Base-by-base conservation (phyloP, 2,797 vertebrate species). In the Alfaro cultratus region DNA sequence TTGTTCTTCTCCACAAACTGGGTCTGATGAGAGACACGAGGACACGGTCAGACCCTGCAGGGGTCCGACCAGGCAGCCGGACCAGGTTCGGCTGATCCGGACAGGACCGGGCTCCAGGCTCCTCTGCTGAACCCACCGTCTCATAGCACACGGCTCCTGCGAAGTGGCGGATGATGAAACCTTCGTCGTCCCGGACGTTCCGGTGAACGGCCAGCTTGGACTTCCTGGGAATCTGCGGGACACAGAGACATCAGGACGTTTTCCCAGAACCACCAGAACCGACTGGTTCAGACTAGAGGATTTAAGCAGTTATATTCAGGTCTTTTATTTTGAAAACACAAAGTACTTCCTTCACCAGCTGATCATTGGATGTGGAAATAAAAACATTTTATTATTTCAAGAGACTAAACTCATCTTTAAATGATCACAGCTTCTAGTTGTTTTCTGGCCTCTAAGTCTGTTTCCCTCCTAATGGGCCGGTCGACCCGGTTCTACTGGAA, bases 1-100 rank as follows among this genome's bases (percentile, higher is more conserved):
- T 99, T 99, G 93, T 99, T 99, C 95, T 99, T 99, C 94, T 99
- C 98, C 95, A 99, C 98, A 91, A 99, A 99, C 87, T 97, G 96
- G 79, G 91, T 97, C 98, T 99, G 94, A 84, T 4, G 16, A 4
- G 21, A 47, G 34, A 67, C 34, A 39, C 5, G 8, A 39, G 3
- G 34, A 39, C 34, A 10, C 9, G 34, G 34, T 67, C 62, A 67
- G 62, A 67, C 9, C 34, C 13, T 18, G 55, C 53, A 31, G 31
- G 5, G 29, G 29, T 46, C 46, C 46, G 46, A 47, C 16, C 16
- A 18, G 47, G 5, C 47, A 49, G 47, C 47, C 47, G 0, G 46
- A 47, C 46, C 46, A 5, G 4, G 46, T 47, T 16, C 45, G 5
- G 45, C 15, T 6, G 47, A 16, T 47, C 46, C 0, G 47, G 18